Base-by-base conservation (phyloP, 1,140 invertebrate species). In the Ips typographus region DNA sequence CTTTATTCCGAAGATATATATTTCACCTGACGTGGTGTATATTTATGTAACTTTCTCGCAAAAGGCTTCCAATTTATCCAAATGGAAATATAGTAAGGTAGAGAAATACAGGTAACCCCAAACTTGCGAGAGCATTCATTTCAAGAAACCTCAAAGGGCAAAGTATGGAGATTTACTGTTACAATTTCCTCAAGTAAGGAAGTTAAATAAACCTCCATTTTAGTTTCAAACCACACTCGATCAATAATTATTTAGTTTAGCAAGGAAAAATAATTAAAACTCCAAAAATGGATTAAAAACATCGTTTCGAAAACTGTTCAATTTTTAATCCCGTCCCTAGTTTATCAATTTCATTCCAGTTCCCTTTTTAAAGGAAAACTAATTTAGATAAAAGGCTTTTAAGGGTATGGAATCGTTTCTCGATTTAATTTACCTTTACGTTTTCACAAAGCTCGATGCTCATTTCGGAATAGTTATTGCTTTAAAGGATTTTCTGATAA, bases 371-470 rank as follows among this genome's bases (percentile, higher is more conserved):
- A 55, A 7, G 52, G 52, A 55, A 55, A 55, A 55, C 52, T 55
- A 55, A 55, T 55, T 55, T 55, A 55, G 52, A 55, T 55, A 55
- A 55, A 55, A 55, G 52, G 8, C 52, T 55, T 55, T 55, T 55
- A 55, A 55, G 52, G 52, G 52, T 55, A 55, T 55, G 37, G 52
- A 55, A 55, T 55, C 52, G 8, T 55, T 55, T 55, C 52, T 55
- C 52, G 52, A 55, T 55, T 55, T 55, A 55, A 55, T 55, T 55
- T 55, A 55, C 52, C 52, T 55, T 55, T 55, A 49, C 44, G 44
- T 49, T 49, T 49, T 49, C 44, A 49, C 44, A 49, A 49, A 49
- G 44, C 44, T 49, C 44, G 44, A 49, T 22, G 44, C 44, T 49
- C 44, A 49, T 49, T 49, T 49, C 44, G 22, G 44, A 49, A 49